phyloP scores from a whole-genome alignment of 92 coral and sea anemone genomes.

The Meandrina meandrites region DNA sequence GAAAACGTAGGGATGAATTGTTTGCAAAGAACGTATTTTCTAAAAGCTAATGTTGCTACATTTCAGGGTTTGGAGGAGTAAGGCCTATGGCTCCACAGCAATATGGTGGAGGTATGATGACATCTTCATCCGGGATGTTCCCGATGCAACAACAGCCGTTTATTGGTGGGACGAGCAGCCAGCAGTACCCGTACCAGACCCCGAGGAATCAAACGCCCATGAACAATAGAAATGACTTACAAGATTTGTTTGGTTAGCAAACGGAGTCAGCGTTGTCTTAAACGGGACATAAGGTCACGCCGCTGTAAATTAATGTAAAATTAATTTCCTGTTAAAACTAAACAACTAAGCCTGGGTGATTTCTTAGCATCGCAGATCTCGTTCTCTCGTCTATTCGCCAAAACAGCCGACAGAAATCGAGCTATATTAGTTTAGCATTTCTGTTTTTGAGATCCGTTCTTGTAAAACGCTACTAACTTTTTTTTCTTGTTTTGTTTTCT shows the following conservation, averaged over 20 bases:
- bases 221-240: slow-evolving; percentile 65
- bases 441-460: no score
- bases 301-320: not conserved
- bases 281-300: not conserved
- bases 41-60: not conserved
- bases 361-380: no score
- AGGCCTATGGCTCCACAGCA: slow-evolving; percentile 67
- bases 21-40: no score
- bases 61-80: slow-evolving; percentile 64
- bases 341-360: no score
- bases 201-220: slow-evolving; percentile 33
- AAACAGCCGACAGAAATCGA: no score
- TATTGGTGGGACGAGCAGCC: slow-evolving; percentile 49
- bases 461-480: no score
- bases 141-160: slow-evolving; percentile 66
- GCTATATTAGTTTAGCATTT: no score
- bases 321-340: no score
- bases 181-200: slow-evolving; percentile 55
- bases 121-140: slow-evolving; percentile 69
- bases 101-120: slow-evolving; percentile 61
- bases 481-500: no score
- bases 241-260: slow-evolving; percentile 76
- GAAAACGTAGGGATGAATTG: no score
- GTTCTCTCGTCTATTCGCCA: no score
- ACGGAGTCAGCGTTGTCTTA: not conserved